Evolutionary conservation across 2,113 vertebrate genomes (phyloP).

Genomic region (Aspiorhynchus laticeps): DNA sequence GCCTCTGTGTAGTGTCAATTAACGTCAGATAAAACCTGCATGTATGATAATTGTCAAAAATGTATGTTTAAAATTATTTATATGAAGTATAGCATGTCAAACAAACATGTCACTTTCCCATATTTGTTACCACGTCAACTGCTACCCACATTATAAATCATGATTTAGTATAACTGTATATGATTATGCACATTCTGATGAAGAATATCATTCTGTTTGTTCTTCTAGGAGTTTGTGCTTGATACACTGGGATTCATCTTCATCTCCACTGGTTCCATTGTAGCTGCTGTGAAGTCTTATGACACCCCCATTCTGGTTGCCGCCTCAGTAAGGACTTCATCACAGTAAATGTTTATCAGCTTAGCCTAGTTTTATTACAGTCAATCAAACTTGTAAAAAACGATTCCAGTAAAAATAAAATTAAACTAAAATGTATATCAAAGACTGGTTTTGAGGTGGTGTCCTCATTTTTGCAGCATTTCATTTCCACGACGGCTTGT

Average conservation of each 20-base stretch:
- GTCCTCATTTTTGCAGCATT: background rate
- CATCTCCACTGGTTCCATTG: constrained; percentile 79
- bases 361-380: background rate
- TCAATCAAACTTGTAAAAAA: background rate
- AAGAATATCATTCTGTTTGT: background rate
- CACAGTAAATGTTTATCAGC: background rate
- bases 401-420: background rate
- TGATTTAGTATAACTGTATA: background rate
- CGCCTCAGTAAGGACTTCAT: constrained; percentile 75
- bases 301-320: constrained; percentile 68
- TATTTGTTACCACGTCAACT: background rate
- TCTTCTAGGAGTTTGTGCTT: constrained; percentile 80
- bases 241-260: constrained; percentile 79
- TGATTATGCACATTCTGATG: background rate
- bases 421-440: background rate
- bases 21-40: background rate
- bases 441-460: background rate
- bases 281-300: constrained; percentile 73
- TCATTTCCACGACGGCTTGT: background rate
- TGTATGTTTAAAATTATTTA: background rate
- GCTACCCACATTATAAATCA: background rate
- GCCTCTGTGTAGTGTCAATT: background rate
- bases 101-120: background rate
- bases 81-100: background rate
- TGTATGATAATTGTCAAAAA: background rate